Percentiles rank a stretch among this genome's conserved stretches.
These are phyloP conservation scores for Orthonevra nobilis DNA, from an alignment of 2,888 invertebrate species.

Conservation along the genomic window DNA sequence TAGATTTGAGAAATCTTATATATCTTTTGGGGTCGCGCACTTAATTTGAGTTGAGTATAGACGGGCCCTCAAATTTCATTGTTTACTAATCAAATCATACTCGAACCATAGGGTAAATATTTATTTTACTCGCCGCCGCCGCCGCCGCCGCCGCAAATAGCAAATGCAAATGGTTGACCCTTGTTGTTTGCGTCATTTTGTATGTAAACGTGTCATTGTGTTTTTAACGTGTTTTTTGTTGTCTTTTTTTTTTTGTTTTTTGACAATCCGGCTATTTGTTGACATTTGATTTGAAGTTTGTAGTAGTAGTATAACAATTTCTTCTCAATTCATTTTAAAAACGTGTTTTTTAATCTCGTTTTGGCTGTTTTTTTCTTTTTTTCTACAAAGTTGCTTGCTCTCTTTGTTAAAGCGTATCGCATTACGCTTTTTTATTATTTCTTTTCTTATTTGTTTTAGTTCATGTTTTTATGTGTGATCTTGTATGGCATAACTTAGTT, in stretches of 20 bases:
- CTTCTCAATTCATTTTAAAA: slow-evolving; percentile 30
- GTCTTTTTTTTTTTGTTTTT: slow-evolving; percentile 18
- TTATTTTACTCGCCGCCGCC: slow-evolving; percentile 22
- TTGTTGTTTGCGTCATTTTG: slow-evolving; percentile 51
- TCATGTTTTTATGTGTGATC: background rate
- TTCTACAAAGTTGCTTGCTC: too few relatives aligned
- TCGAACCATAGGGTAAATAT: slow-evolving; percentile 40
- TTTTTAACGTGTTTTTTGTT: background rate
- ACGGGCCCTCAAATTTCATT: slow-evolving; percentile 54
- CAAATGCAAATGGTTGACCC: slow-evolving; percentile 41
- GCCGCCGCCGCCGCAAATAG: too few relatives aligned
- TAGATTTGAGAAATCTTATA: too few relatives aligned
- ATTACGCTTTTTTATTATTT: background rate
- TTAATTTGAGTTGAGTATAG: slow-evolving; percentile 32
- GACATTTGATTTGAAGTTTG: slow-evolving; percentile 48
- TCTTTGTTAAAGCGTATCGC: background rate
- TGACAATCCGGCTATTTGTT: slow-evolving; percentile 37
- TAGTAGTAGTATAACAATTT: slow-evolving; percentile 18
- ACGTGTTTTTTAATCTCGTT: slow-evolving; percentile 10
- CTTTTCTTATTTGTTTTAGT: background rate
- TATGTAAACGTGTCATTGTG: slow-evolving; percentile 5
- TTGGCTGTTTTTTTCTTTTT: background rate
- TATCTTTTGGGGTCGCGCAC: background rate
- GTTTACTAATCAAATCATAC: slow-evolving; percentile 42
- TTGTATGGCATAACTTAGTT: background rate